phyloP scores from a whole-genome alignment of 2,113 vertebrate species.

The Callithrix jacchus region DNA sequence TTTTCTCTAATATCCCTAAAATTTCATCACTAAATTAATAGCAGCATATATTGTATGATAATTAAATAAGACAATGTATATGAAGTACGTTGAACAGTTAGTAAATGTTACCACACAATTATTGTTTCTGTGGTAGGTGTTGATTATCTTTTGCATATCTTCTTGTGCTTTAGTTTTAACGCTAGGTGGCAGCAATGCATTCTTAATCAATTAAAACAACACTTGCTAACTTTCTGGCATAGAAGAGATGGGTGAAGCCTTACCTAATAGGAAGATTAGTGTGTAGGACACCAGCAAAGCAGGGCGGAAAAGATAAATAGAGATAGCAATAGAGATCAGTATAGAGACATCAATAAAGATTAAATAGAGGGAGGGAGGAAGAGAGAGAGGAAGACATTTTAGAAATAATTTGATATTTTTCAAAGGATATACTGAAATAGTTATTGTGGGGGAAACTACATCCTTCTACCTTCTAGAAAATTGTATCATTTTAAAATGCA shows the following conservation, averaged over 20 bases:
- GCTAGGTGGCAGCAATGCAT: constrained; percentile 62
- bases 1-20: neutral
- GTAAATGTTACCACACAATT: neutral
- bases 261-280: neutral
- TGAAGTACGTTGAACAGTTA: neutral
- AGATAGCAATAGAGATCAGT: neutral
- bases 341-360: neutral
- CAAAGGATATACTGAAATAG: constrained; percentile 3
- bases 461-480: neutral
- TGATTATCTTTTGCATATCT: neutral
- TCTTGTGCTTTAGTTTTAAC: constrained; percentile 8
- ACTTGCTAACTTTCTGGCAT: neutral
- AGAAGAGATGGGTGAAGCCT: neutral
- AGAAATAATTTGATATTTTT: neutral
- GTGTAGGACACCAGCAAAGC: neutral
- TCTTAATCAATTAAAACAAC: neutral
- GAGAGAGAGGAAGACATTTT: neutral
- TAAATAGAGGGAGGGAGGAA: neutral
- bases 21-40: neutral
- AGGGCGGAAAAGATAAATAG: neutral
- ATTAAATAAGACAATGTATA: neutral
- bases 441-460: neutral
- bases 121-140: neutral
- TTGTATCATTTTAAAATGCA: neutral
- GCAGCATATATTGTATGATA: neutral